Evolutionary conservation across 1,140 invertebrate genomes (phyloP).

Genomic region (Oscheius sp.): DNA sequence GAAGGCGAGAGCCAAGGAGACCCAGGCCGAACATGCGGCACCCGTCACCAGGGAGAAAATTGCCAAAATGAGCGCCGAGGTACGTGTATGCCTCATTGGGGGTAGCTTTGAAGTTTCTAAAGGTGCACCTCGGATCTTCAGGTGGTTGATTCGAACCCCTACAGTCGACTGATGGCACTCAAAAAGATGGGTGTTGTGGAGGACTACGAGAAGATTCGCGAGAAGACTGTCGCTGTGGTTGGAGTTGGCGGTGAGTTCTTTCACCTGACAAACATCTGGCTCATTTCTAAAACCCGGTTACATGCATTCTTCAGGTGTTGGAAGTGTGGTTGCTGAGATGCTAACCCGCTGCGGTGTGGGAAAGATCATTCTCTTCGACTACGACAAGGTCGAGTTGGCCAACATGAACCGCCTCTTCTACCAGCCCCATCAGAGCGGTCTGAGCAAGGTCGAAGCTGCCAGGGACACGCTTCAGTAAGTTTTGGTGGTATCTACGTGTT

Average conservation of each 20-base stretch:
- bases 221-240: slow-evolving; percentile 85
- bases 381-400: slow-evolving; percentile 79
- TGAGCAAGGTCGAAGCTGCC: slow-evolving; percentile 94
- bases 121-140: neutral
- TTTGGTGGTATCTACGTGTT: neutral
- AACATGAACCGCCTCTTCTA: slow-evolving; percentile 99
- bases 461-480: slow-evolving; percentile 74
- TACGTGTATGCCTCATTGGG: neutral
- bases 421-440: slow-evolving; percentile 92
- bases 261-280: neutral
- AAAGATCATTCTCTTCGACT: slow-evolving; percentile 70
- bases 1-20: neutral
- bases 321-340: slow-evolving; percentile 99
- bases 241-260: slow-evolving; percentile 80
- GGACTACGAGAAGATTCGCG: slow-evolving; percentile 91
- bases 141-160: slow-evolving; percentile 97
- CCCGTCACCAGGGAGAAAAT: slow-evolving; percentile 49
- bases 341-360: slow-evolving; percentile 92
- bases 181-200: slow-evolving; percentile 98
- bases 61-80: slow-evolving; percentile 75
- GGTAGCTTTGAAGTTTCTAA: neutral
- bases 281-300: neutral
- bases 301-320: slow-evolving; percentile 71
- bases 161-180: slow-evolving; percentile 96
- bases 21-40: neutral